Percentiles rank a stretch among this genome's conserved stretches.
phyloP scores from a whole-genome alignment of 2,888 invertebrate genomes.

The Tipula lateralis region DNA sequence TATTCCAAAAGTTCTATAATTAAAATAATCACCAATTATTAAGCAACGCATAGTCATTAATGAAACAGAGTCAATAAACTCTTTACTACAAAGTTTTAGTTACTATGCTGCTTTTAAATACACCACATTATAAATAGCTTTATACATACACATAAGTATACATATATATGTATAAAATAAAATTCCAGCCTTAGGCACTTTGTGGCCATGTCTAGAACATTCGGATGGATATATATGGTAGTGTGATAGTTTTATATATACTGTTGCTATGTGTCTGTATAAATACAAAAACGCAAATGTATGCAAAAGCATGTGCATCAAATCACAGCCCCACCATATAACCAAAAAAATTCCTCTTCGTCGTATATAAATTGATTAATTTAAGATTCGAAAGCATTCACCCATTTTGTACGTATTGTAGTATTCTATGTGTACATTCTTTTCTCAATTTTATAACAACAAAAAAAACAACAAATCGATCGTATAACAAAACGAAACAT shows the following conservation, averaged over 20 bases:
- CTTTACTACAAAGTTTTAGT: neutral
- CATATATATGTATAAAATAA: neutral
- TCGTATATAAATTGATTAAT: slow-evolving; percentile 14
- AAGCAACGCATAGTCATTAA: neutral
- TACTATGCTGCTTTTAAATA: neutral
- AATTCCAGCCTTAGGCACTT: no score
- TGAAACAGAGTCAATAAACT: neutral
- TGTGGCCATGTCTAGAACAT: no score
- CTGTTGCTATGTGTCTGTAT: neutral
- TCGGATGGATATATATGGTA: no score
- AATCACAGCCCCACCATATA: neutral
- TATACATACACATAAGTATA: neutral
- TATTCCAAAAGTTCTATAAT: neutral
- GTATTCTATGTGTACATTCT: neutral
- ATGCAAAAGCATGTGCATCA: slow-evolving; percentile 19
- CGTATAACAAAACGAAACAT: neutral
- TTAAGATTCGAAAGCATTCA: neutral
- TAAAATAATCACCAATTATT: neutral
- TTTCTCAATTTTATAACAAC: neutral
- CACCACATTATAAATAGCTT: no score
- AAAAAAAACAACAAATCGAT: neutral
- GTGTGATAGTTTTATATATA: neutral
- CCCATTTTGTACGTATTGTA: neutral
- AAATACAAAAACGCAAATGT: neutral
- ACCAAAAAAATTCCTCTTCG: neutral